Evolutionary conservation across 2,797 vertebrate species (phyloP).

Genomic region (Notolabrus celidotus): DNA sequence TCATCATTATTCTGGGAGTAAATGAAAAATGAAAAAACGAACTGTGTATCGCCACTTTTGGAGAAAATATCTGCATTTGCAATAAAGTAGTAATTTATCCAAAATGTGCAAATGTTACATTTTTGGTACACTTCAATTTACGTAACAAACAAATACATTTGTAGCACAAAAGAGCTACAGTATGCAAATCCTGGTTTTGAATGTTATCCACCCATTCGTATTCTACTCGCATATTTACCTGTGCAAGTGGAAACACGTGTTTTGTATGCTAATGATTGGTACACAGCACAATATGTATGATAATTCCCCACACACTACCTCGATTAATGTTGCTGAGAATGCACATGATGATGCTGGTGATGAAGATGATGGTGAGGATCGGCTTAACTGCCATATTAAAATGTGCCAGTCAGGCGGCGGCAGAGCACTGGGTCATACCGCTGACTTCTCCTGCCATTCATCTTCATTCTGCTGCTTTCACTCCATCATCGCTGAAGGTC

Average conservation of each 20-base stretch:
- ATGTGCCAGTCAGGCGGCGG: slow-evolving; percentile 52
- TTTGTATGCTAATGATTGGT: slow-evolving; percentile 28
- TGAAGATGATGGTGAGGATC: slow-evolving; percentile 63
- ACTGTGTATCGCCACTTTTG: background rate
- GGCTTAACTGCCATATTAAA: slow-evolving; percentile 59
- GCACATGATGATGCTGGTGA: slow-evolving; percentile 41
- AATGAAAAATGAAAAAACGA: background rate
- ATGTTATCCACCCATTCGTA: slow-evolving; percentile 15
- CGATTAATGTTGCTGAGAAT: slow-evolving; percentile 63
- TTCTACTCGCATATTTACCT: slow-evolving; percentile 17
- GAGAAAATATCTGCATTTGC: background rate
- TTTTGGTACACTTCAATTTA: background rate
- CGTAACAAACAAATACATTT: background rate
- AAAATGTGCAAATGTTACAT: background rate
- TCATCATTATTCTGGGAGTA: slow-evolving; percentile 7
- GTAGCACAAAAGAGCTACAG: background rate
- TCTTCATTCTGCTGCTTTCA: slow-evolving; percentile 63
- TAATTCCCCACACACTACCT: slow-evolving; percentile 14
- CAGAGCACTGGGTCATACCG: slow-evolving; percentile 22
- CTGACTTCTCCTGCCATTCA: slow-evolving; percentile 47
- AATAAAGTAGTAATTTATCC: background rate
- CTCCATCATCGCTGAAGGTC: slow-evolving; percentile 75
- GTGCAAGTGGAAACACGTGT: slow-evolving; percentile 5
- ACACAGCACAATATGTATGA: background rate
- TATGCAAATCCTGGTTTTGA: slow-evolving; percentile 7